phyloP scores from a whole-genome alignment of 1,140 invertebrate species.

The Ectropis grisescens region DNA sequence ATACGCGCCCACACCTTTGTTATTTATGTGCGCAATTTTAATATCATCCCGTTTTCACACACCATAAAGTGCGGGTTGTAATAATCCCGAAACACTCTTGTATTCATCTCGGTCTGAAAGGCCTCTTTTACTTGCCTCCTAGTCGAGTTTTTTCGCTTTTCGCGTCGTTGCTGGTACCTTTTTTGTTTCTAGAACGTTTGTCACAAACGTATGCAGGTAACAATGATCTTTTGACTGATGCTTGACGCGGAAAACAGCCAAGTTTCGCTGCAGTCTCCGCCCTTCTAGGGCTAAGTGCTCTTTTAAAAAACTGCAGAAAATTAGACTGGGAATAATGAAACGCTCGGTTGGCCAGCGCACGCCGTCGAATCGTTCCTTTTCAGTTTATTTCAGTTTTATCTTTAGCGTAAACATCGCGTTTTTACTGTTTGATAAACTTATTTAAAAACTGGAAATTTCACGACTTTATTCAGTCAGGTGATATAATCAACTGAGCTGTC shows the following conservation, averaged over 20 bases:
- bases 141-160: constrained; percentile 20
- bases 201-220: constrained; percentile 24
- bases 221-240: constrained; percentile 53
- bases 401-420: constrained; percentile 3
- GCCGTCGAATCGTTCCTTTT: neutral
- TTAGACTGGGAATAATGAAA: constrained; percentile 16
- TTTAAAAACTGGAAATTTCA: no score
- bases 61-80: constrained; percentile 20
- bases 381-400: constrained; percentile 5
- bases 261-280: constrained; percentile 16
- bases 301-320: constrained; percentile 28
- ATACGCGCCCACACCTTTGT: no score
- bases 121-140: constrained; percentile 15
- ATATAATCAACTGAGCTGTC: no score
- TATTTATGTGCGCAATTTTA: no score
- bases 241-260: constrained; percentile 15
- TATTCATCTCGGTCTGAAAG: constrained; percentile 27
- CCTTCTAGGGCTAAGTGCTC: constrained; percentile 19
- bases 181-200: constrained; percentile 23
- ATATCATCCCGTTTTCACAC: constrained; percentile 17
- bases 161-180: constrained; percentile 9
- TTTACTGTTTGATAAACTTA: neutral
- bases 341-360: neutral
- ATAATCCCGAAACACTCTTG: constrained; percentile 36
- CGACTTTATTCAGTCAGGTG: no score